Conservation (phyloP, 2,113 vertebrate species). For the Lophius piscatorius region DNA sequence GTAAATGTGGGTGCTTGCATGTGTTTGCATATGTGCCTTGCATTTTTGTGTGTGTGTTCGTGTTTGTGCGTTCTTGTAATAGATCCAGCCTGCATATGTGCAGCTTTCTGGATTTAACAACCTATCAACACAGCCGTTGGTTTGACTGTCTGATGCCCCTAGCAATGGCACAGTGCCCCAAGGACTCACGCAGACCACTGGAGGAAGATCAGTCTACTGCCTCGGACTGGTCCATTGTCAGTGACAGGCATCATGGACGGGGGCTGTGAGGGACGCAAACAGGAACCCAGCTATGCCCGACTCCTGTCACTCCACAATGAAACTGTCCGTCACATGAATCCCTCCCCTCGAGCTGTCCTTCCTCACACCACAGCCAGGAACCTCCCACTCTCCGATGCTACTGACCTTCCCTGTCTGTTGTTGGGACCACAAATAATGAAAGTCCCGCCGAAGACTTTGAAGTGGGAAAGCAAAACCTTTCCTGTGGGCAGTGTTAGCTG, state of each 20-base stretch:
- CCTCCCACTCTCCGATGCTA: constrained; percentile 16
- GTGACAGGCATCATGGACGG: constrained; percentile 49
- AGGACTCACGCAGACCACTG: constrained; percentile 41
- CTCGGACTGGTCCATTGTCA: constrained; percentile 36
- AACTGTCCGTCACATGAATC: constrained; percentile 51
- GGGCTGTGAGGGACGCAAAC: constrained; percentile 40
- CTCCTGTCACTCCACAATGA: constrained; percentile 53
- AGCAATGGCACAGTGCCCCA: constrained; percentile 55
- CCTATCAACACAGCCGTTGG: constrained; percentile 25
- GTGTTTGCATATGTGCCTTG: constrained; percentile 16
- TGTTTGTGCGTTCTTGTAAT: constrained; percentile 13
- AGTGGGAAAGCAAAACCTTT: not conserved
- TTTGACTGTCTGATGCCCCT: constrained; percentile 49
- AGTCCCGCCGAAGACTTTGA: constrained; percentile 9
- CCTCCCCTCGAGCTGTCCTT: constrained; percentile 24
- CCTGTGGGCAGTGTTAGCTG: not conserved
- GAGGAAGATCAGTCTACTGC: constrained; percentile 33
- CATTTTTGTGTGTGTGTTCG: too few species aligned
- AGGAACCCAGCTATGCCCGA: constrained; percentile 28
- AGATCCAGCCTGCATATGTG: constrained; percentile 14
- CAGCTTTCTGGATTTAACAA: constrained; percentile 28
- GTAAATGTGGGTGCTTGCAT: constrained; percentile 2
- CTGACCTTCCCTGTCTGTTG: constrained; percentile 42
- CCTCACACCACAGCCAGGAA: constrained; percentile 28
- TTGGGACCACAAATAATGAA: constrained; percentile 15